Conservation (phyloP, 2,888 invertebrate species). For the Tineola bisselliella region DNA sequence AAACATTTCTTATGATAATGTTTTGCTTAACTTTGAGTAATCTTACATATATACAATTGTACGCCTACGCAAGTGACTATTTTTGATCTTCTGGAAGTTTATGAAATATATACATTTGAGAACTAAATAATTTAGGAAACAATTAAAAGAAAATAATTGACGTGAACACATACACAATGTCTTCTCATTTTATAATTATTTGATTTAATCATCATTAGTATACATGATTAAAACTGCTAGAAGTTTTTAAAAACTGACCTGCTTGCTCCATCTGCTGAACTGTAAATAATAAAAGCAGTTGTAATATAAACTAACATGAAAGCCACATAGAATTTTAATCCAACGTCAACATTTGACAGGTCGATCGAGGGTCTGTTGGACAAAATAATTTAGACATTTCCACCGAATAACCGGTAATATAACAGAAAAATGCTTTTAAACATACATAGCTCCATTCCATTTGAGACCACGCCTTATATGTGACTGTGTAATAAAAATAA, state of each 20-base stretch:
- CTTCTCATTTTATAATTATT: no score
- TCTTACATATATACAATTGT: no score
- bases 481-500: conserved; percentile 9
- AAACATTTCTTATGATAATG: conserved; percentile 1
- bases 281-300: neutral
- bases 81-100: no score
- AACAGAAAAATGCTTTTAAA: conserved; percentile 26
- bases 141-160: no score
- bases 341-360: conserved; percentile 17
- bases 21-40: neutral
- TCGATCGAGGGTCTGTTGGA: conserved; percentile 19
- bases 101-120: no score
- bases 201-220: no score
- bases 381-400: conserved; percentile 21
- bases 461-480: conserved; percentile 21
- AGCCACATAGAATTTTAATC: conserved; percentile 12
- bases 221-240: no score
- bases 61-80: no score
- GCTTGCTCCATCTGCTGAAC: no score
- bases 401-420: conserved; percentile 17
- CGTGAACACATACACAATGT: no score
- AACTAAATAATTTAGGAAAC: no score
- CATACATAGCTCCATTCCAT: conserved; percentile 25
- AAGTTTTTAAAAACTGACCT: no score
- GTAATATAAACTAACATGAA: neutral